Percentiles rank a stretch among this genome's conserved stretches.
These are phyloP conservation scores for Anthopleura xanthogrammica DNA, from an alignment of 92 coral and sea anemone species.

Conservation along the genomic window DNA sequence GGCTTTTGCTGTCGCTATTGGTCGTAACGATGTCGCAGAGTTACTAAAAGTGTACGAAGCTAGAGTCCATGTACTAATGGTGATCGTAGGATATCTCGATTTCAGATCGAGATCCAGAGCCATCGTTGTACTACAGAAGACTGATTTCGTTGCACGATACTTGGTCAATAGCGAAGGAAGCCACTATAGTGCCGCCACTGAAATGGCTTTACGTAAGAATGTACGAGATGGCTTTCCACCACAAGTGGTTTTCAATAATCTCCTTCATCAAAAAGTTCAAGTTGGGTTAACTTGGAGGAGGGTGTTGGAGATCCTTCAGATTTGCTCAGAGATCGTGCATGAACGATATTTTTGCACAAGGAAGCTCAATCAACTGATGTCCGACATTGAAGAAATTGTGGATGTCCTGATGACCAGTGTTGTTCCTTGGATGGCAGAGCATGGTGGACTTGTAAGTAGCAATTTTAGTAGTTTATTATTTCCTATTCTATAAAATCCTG, in stretches of 20 bases:
- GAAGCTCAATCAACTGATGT: background rate
- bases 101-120: no score
- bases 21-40: no score
- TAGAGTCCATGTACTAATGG: no score
- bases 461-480: background rate
- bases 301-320: background rate
- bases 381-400: background rate
- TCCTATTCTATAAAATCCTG: no score
- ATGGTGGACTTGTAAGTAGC: background rate
- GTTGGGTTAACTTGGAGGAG: background rate
- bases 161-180: no score
- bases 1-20: no score
- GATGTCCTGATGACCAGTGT: background rate
- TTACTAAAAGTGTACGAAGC: no score
- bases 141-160: no score
- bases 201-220: background rate
- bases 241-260: background rate
- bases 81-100: no score
- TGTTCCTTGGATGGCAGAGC: background rate
- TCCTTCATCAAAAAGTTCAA: background rate
- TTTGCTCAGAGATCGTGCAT: background rate
- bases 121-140: no score
- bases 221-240: background rate
- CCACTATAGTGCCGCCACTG: no score
- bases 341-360: background rate